phyloP scores from a whole-genome alignment of 2,113 vertebrate species.

The Bettongia penicillata region DNA sequence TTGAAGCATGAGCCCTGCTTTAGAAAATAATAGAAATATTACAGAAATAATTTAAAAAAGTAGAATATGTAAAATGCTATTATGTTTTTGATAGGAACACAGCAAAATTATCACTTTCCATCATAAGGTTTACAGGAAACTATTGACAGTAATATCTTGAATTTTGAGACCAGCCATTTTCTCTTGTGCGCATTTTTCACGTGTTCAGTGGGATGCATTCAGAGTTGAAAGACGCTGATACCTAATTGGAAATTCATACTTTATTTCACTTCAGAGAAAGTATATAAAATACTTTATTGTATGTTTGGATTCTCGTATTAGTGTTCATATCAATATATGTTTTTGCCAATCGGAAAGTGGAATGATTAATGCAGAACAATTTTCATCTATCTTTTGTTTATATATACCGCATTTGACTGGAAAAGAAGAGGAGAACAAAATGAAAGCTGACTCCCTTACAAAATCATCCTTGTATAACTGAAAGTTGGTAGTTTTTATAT shows the following conservation, averaged over 20 bases:
- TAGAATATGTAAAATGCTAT: not conserved
- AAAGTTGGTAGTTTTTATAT: not conserved
- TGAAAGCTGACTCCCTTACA: not conserved
- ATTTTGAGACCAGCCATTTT: not conserved
- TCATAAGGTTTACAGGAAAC: conserved; percentile 15
- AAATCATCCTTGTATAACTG: not conserved
- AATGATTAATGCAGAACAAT: not conserved
- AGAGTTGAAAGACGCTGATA: conserved; percentile 6
- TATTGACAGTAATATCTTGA: not conserved
- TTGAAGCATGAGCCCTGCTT: not conserved
- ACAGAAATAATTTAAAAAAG: no score
- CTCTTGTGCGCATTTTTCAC: not conserved
- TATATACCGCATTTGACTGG: not conserved
- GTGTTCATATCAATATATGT: not conserved
- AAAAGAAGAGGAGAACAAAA: not conserved
- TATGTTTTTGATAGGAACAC: not conserved
- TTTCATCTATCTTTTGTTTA: not conserved
- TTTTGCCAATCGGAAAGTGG: not conserved
- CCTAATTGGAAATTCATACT: conserved; percentile 2
- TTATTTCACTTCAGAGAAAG: not conserved
- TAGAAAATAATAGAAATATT: not conserved
- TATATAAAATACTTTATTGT: not conserved
- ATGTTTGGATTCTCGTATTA: conserved; percentile 9
- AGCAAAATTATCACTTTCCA: conserved; percentile 12
- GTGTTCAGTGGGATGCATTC: not conserved